phyloP scores from a whole-genome alignment of 2,888 invertebrate species.

The Agrilus mali region DNA sequence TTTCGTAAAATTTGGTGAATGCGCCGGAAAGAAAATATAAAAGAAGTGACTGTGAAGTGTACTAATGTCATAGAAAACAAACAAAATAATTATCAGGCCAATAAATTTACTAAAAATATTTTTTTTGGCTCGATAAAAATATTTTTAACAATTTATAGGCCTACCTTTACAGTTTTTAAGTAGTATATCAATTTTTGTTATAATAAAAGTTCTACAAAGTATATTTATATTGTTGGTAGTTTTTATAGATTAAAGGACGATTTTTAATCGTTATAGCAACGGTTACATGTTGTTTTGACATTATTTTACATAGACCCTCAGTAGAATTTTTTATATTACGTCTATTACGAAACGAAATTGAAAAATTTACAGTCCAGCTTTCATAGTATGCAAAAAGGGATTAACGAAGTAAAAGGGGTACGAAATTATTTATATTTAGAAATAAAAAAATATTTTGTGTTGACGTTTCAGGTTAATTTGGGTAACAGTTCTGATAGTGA shows the following conservation, averaged over 20 bases:
- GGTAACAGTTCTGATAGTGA: constrained; percentile 24
- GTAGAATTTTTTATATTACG: constrained; percentile 4
- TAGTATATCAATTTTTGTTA: too few relatives aligned
- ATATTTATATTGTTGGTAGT: too few relatives aligned
- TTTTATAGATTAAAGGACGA: too few relatives aligned
- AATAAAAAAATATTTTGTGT: constrained; percentile 7
- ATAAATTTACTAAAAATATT: too few relatives aligned
- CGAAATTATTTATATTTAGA: constrained; percentile 6
- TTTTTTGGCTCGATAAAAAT: too few relatives aligned
- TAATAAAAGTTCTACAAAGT: too few relatives aligned
- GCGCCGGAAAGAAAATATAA: neutral
- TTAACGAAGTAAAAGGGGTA: constrained; percentile 21
- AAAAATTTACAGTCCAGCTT: constrained; percentile 19
- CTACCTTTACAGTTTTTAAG: too few relatives aligned
- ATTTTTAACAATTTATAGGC: too few relatives aligned
- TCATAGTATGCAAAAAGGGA: constrained; percentile 28
- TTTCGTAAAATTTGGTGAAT: constrained; percentile 5
- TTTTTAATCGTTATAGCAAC: constrained; percentile 10
- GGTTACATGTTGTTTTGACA: constrained; percentile 11
- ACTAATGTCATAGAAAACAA: too few relatives aligned
- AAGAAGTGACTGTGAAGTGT: too few relatives aligned
- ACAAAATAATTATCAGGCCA: too few relatives aligned
- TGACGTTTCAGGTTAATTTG: constrained; percentile 21
- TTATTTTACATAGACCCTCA: constrained; percentile 12
- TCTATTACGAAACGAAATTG: constrained; percentile 3